Conservation (phyloP, 1,140 invertebrate genomes). For the Ceratina australensis region DNA sequence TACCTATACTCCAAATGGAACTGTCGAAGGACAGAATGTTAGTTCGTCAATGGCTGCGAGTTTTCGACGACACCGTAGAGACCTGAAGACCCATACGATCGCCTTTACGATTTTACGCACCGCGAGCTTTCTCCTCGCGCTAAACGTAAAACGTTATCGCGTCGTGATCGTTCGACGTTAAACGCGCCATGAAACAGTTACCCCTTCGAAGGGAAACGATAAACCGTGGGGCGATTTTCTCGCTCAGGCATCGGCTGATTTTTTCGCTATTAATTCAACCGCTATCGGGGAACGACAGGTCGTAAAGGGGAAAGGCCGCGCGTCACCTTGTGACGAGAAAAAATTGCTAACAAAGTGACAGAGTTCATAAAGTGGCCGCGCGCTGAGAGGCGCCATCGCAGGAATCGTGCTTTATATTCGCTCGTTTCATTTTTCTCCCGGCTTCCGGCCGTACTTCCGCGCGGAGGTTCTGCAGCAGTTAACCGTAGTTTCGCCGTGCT, state of each 20-base stretch:
- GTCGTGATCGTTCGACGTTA: not conserved
- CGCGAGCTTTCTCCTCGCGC: not conserved
- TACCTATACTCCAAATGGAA: too few species aligned
- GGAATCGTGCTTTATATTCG: slow-evolving; percentile 36
- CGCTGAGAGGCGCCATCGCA: not conserved
- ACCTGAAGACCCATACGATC: not conserved
- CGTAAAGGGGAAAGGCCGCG: not conserved
- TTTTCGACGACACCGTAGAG: too few species aligned
- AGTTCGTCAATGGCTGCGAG: too few species aligned
- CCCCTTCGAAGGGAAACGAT: not conserved
- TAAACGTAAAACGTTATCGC: slow-evolving; percentile 16
- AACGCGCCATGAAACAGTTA: slow-evolving; percentile 6
- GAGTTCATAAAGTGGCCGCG: slow-evolving; percentile 33
- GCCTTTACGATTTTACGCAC: not conserved
- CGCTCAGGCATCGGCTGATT: not conserved
- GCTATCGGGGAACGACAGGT: not conserved
- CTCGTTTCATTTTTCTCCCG: slow-evolving; percentile 22
- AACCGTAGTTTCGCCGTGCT: not conserved
- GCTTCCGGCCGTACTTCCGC: slow-evolving; percentile 1
- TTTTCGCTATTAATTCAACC: slow-evolving; percentile 6
- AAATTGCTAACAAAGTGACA: slow-evolving; percentile 40
- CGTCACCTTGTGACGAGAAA: not conserved
- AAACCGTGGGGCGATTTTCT: not conserved
- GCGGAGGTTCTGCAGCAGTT: slow-evolving; percentile 7
- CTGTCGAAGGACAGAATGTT: too few species aligned